A percentile compares a stretch with the other conserved stretches of the same genome.
These are phyloP conservation scores for Acanthosepion esculentum DNA, from an alignment of 2,888 invertebrate species.

Conservation along the genomic window DNA sequence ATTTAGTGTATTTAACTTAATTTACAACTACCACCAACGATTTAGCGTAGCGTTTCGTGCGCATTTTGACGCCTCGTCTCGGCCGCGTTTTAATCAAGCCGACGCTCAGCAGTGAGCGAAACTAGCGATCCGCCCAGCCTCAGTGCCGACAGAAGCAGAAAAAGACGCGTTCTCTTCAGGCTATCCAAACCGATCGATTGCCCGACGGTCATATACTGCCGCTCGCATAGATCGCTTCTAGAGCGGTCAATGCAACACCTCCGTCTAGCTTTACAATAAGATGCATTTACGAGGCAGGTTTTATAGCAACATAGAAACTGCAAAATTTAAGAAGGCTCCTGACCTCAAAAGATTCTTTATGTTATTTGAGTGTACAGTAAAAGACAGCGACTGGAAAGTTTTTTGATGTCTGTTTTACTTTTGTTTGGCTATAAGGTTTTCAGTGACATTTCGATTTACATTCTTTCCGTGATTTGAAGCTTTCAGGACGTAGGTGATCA, in stretches of 20 bases:
- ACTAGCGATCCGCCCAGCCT: slow-evolving; percentile 2
- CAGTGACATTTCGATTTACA: too few species aligned
- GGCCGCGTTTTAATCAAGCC: background rate
- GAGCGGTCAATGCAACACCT: background rate
- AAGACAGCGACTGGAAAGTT: too few species aligned
- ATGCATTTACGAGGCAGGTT: background rate
- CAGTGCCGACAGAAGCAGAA: background rate
- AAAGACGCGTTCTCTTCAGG: background rate
- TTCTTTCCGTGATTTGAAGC: too few species aligned
- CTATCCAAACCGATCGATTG: background rate
- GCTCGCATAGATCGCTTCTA: background rate
- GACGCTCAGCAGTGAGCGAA: background rate
- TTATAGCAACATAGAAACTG: background rate
- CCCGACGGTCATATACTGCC: background rate
- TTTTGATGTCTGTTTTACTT: too few species aligned
- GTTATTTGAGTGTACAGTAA: too few species aligned
- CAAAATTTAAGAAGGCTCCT: background rate
- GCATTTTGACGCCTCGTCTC: background rate
- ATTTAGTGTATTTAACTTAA: background rate
- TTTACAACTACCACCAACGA: background rate
- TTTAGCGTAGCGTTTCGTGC: background rate
- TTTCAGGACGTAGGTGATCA: too few species aligned
- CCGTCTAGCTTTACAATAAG: background rate
- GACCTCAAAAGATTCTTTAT: background rate
- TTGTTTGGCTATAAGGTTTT: too few species aligned